These are phyloP conservation scores for Microtus oregoni DNA, from an alignment of 2,113 vertebrate genomes.

Conservation along the genomic window DNA sequence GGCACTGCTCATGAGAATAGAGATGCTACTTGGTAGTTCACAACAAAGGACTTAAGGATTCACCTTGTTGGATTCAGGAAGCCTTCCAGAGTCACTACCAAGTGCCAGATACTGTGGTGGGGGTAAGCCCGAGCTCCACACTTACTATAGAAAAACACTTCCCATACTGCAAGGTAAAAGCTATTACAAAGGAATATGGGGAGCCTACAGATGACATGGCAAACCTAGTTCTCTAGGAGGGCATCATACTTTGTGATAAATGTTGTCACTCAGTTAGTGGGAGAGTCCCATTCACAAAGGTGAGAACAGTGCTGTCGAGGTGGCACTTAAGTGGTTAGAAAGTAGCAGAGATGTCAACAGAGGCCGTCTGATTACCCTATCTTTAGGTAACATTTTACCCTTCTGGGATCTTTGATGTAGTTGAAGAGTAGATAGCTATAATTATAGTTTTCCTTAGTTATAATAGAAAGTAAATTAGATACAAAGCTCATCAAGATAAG, in stretches of 20 bases:
- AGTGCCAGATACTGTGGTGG: rapidly evolving
- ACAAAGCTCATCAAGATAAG: too few relatives aligned
- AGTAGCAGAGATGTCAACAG: background rate
- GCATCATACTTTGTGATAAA: background rate
- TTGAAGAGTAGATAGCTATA: too few relatives aligned
- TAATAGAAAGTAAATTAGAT: too few relatives aligned
- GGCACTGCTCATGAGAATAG: background rate
- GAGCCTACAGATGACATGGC: background rate
- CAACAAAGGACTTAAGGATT: background rate
- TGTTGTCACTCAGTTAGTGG: background rate
- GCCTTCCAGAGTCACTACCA: background rate
- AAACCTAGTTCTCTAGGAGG: background rate
- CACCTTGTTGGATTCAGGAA: background rate
- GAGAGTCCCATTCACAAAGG: background rate
- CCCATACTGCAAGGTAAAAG: rapidly evolving
- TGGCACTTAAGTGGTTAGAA: background rate
- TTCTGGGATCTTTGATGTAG: too few relatives aligned
- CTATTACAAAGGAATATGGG: rapidly evolving
- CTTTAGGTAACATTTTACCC: too few relatives aligned
- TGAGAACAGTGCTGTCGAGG: background rate
- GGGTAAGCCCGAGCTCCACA: too few relatives aligned
- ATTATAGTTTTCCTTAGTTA: too few relatives aligned
- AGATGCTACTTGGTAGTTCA: background rate
- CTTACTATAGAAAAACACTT: background rate
- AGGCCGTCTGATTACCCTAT: too few relatives aligned